Percentiles rank a stretch among this genome's conserved stretches.
Conservation (phyloP, 2,888 invertebrate species). For the Fissipunctia ypsillon region DNA sequence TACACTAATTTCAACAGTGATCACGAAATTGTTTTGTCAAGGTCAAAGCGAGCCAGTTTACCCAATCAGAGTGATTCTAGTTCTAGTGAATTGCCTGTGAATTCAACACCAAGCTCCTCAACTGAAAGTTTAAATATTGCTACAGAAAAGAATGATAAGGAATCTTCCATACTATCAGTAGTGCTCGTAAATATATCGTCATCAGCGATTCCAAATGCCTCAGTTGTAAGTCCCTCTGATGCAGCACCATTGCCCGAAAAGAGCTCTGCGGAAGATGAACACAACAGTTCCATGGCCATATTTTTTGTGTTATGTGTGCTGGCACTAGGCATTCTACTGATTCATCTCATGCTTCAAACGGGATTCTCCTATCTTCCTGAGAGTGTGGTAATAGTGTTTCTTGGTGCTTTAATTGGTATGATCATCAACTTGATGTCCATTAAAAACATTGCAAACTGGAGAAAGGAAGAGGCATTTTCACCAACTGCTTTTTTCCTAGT, state of each 20-base stretch:
- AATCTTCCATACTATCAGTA: constrained; percentile 76
- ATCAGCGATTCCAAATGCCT: constrained; percentile 78
- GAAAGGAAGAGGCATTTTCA: constrained; percentile 99
- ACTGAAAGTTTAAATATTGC: constrained; percentile 78
- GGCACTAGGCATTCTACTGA: constrained; percentile 97
- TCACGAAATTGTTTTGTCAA: constrained; percentile 68
- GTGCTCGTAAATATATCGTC: constrained; percentile 81
- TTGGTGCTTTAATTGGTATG: constrained; percentile 98
- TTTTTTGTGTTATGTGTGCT: constrained; percentile 99
- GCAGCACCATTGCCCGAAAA: constrained; percentile 96
- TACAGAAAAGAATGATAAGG: constrained; percentile 79
- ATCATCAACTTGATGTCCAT: constrained; percentile 97
- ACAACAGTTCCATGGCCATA: constrained; percentile 98
- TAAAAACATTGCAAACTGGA: constrained; percentile 97
- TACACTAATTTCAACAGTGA: constrained; percentile 34
- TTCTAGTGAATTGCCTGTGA: constrained; percentile 78
- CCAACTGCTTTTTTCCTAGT: constrained; percentile 99
- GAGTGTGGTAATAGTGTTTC: constrained; percentile 98
- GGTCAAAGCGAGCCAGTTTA: constrained; percentile 79
- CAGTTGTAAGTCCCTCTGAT: constrained; percentile 92
- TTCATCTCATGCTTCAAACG: constrained; percentile 98
- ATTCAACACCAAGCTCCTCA: constrained; percentile 72
- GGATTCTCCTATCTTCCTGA: constrained; percentile 99
- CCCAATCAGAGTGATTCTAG: constrained; percentile 73
- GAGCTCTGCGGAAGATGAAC: constrained; percentile 98